Conservation (phyloP, 2,113 vertebrate species). For the Cyanocitta stelleri region DNA sequence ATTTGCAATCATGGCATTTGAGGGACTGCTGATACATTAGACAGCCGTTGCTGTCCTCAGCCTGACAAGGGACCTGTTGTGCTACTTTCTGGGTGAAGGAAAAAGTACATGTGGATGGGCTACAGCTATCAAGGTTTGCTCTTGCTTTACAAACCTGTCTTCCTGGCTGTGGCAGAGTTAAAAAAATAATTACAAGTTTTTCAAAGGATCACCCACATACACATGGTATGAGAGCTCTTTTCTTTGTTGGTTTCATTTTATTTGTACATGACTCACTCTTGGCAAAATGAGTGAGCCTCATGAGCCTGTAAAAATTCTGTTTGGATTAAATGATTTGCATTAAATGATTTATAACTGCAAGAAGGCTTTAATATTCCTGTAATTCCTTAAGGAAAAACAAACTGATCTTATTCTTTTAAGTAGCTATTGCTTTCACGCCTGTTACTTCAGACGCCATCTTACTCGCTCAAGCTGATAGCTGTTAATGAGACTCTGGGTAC, state of each 20-base stretch:
- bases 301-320: slow-evolving; percentile 60
- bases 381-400: slow-evolving; percentile 63
- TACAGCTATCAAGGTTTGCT: not conserved
- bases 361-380: slow-evolving; percentile 48
- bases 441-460: slow-evolving; percentile 33
- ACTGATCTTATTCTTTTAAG: slow-evolving; percentile 37
- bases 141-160: slow-evolving; percentile 21
- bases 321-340: slow-evolving; percentile 60
- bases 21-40: not conserved
- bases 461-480: not conserved
- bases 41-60: rapidly evolving
- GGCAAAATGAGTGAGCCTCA: slow-evolving; percentile 63
- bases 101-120: not conserved
- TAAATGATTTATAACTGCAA: slow-evolving; percentile 60
- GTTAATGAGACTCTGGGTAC: not conserved
- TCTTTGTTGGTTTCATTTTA: slow-evolving; percentile 57
- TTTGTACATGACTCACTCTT: slow-evolving; percentile 70
- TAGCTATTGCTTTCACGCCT: slow-evolving; percentile 29
- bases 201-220: slow-evolving; percentile 59
- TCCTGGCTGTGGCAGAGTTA: slow-evolving; percentile 45
- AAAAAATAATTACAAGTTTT: slow-evolving; percentile 58
- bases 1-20: not conserved
- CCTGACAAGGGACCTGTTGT: not conserved
- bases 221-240: slow-evolving; percentile 66
- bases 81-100: not conserved